phyloP scores from a whole-genome alignment of 2,888 invertebrate species.

The Chrysopilus asiliformis region DNA sequence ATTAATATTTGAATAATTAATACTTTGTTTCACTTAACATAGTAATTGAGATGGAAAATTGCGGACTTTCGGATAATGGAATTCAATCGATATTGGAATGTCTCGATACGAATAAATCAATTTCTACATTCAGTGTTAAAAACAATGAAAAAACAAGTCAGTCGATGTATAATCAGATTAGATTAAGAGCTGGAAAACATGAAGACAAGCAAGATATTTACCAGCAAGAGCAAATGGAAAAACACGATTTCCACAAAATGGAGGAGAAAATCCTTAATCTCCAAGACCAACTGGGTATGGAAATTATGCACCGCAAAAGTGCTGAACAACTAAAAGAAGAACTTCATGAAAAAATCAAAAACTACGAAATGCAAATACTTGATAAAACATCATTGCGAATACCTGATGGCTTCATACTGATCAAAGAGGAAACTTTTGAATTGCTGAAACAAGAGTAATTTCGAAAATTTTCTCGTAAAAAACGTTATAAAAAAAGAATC shows the following conservation, averaged over 20 bases:
- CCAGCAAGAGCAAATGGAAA: background rate
- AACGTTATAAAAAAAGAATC: background rate
- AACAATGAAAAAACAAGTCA: background rate
- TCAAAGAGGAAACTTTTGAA: background rate
- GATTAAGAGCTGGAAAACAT: background rate
- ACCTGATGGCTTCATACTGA: background rate
- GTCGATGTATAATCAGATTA: too few species aligned
- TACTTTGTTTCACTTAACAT: background rate
- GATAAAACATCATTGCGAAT: background rate
- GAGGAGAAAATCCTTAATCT: background rate
- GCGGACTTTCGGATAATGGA: constrained; percentile 53
- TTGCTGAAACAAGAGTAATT: background rate
- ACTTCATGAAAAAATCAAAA: background rate
- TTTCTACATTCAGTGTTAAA: constrained; percentile 27
- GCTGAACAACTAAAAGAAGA: background rate
- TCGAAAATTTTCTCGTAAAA: background rate
- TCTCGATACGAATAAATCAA: constrained; percentile 47
- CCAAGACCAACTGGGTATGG: background rate
- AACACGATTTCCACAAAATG: background rate
- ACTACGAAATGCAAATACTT: background rate
- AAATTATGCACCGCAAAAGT: background rate
- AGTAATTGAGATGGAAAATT: constrained; percentile 62
- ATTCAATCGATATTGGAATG: constrained; percentile 44
- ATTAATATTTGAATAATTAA: background rate
- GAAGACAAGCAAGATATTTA: background rate